These are phyloP conservation scores for Decapterus maruadsi DNA, from an alignment of 2,797 vertebrate species.

Conservation along the genomic window DNA sequence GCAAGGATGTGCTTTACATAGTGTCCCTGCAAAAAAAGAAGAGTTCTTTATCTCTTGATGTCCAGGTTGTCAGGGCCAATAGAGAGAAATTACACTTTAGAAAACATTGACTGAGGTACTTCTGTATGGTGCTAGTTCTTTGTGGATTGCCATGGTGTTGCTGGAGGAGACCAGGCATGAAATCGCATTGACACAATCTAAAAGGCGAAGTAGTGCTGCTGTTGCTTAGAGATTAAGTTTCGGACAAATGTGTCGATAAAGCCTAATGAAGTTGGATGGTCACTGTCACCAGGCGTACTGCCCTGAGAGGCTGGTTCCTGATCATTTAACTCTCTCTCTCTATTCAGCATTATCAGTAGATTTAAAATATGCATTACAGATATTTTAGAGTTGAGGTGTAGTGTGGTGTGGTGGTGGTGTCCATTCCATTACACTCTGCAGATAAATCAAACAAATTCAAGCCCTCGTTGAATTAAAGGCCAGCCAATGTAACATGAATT, in stretches of 20 bases:
- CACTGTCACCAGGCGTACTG: constrained; percentile 49
- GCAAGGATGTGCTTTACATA: constrained; percentile 27
- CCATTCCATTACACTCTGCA: background rate
- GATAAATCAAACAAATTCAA: constrained; percentile 6
- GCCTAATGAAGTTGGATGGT: constrained; percentile 80
- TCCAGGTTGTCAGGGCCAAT: constrained; percentile 48
- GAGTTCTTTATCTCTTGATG: constrained; percentile 46
- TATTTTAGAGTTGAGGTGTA: background rate
- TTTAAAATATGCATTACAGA: constrained; percentile 22
- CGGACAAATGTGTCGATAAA: constrained; percentile 72
- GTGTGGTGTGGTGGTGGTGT: background rate
- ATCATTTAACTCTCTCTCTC: constrained; percentile 63
- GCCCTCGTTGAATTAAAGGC: constrained; percentile 19
- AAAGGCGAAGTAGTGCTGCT: constrained; percentile 67
- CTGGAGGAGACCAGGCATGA: constrained; percentile 64
- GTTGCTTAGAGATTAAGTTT: constrained; percentile 73
- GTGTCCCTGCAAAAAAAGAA: constrained; percentile 6
- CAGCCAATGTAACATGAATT: background rate
- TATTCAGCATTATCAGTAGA: constrained; percentile 42
- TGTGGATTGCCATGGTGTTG: constrained; percentile 34
- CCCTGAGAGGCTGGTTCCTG: constrained; percentile 58
- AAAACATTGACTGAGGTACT: constrained; percentile 52
- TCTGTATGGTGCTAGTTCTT: constrained; percentile 43
- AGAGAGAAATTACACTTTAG: constrained; percentile 58
- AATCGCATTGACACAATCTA: constrained; percentile 65